These are phyloP conservation scores for Xestobium rufovillosum DNA, from an alignment of 2,888 invertebrate species.

Conservation along the genomic window DNA sequence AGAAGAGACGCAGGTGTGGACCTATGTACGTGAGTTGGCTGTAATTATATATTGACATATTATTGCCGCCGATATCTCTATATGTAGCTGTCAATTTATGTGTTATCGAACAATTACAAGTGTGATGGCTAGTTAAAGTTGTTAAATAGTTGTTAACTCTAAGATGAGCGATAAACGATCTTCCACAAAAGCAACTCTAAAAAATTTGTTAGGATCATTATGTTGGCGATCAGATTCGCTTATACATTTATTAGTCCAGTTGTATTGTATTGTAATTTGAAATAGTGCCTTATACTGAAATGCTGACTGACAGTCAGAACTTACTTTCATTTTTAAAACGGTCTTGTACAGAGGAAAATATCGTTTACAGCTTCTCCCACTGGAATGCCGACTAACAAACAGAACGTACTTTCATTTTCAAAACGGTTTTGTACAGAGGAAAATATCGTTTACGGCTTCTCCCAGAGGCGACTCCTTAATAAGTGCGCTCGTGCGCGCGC, in stretches of 20 bases:
- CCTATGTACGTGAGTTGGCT: constrained; percentile 17
- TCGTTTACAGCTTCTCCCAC: no score
- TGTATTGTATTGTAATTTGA: neutral
- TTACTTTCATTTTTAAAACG: no score
- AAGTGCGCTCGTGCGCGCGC: no score
- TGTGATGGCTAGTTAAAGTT: constrained; percentile 41
- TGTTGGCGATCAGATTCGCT: constrained; percentile 2
- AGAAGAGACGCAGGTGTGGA: neutral
- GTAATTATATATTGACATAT: constrained; percentile 34
- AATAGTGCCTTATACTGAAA: no score
- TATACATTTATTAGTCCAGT: constrained; percentile 1
- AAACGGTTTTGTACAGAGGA: no score
- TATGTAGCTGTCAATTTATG: constrained; percentile 41
- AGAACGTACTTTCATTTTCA: no score
- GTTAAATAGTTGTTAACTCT: constrained; percentile 41
- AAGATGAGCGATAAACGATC: constrained; percentile 31
- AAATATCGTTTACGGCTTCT: no score
- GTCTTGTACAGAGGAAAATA: no score
- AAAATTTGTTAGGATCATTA: neutral
- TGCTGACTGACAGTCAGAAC: no score
- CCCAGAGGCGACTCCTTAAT: no score
- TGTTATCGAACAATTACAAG: constrained; percentile 42
- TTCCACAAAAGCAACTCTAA: constrained; percentile 14
- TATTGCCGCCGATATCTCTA: constrained; percentile 36
- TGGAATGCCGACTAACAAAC: no score